These are phyloP conservation scores for Ptyas mucosa DNA, from an alignment of 2,113 vertebrate species.

Conservation along the genomic window DNA sequence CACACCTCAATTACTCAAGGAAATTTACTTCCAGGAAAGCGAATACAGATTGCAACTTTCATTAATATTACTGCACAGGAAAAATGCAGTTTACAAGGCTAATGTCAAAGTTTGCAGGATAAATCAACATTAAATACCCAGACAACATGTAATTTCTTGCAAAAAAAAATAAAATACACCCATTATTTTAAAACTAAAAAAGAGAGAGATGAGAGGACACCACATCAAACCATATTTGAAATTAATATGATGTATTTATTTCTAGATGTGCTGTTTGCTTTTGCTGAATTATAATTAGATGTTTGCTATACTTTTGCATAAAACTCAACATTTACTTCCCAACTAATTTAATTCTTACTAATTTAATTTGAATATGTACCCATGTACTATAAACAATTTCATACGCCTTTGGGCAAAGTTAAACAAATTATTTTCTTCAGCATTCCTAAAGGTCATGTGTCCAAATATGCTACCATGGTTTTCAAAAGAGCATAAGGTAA, in stretches of 20 bases:
- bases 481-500: neutral
- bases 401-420: no score
- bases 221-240: neutral
- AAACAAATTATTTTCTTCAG: neutral
- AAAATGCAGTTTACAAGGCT: neutral
- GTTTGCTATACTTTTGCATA: neutral
- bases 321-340: neutral
- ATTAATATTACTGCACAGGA: neutral
- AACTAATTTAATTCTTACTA: neutral
- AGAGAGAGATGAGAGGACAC: neutral
- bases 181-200: neutral
- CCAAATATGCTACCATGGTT: neutral
- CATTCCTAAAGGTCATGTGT: neutral
- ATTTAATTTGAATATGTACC: neutral
- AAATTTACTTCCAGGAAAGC: neutral
- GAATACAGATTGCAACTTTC: neutral
- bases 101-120: neutral
- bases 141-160: neutral
- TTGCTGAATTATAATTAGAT: neutral
- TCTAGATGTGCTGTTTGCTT: neutral
- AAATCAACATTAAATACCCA: neutral
- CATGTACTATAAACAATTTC: neutral
- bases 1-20: neutral
- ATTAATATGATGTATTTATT: neutral
- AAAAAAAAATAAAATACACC: no score